phyloP scores from a whole-genome alignment of 2,797 vertebrate genomes.

The Kryptopterus vitreolus region DNA sequence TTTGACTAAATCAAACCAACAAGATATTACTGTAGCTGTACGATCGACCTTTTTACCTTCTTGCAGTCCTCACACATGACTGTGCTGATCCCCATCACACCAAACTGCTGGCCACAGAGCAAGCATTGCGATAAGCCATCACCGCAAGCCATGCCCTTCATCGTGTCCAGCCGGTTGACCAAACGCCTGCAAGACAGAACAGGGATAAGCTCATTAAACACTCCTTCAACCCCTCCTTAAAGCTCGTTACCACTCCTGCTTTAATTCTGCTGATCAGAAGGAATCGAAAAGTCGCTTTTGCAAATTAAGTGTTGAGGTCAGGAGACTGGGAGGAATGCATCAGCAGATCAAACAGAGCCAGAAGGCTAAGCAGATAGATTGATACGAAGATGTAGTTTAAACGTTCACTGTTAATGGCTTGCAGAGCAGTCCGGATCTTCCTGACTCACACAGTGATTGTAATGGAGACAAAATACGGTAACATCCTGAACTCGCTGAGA shows the following conservation, averaged over 20 bases:
- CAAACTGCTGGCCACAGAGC: slow-evolving; percentile 86
- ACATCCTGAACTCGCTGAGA: slow-evolving; percentile 36
- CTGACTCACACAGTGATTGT: slow-evolving; percentile 32
- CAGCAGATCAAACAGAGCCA: slow-evolving; percentile 21
- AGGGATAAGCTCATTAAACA: neutral
- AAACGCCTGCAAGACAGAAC: slow-evolving; percentile 76
- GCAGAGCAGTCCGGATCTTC: slow-evolving; percentile 20
- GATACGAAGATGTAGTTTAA: slow-evolving; percentile 40
- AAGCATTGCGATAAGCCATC: slow-evolving; percentile 87
- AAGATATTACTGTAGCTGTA: neutral
- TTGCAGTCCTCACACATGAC: slow-evolving; percentile 91
- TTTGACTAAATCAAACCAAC: neutral
- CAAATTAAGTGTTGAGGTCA: slow-evolving; percentile 44
- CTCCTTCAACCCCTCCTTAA: neutral
- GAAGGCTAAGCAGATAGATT: slow-evolving; percentile 1
- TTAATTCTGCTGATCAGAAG: slow-evolving; percentile 23
- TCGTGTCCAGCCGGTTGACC: slow-evolving; percentile 84
- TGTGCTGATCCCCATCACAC: slow-evolving; percentile 73
- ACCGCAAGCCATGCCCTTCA: slow-evolving; percentile 83
- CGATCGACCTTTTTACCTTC: slow-evolving; percentile 74
- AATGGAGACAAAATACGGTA: slow-evolving; percentile 37
- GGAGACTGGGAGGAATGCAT: slow-evolving; percentile 2
- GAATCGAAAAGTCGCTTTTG: slow-evolving; percentile 29
- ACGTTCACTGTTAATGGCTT: slow-evolving; percentile 44
- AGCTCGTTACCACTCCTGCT: neutral